These are phyloP conservation scores for Thera britannica DNA, from an alignment of 2,888 invertebrate genomes.

Conservation along the genomic window DNA sequence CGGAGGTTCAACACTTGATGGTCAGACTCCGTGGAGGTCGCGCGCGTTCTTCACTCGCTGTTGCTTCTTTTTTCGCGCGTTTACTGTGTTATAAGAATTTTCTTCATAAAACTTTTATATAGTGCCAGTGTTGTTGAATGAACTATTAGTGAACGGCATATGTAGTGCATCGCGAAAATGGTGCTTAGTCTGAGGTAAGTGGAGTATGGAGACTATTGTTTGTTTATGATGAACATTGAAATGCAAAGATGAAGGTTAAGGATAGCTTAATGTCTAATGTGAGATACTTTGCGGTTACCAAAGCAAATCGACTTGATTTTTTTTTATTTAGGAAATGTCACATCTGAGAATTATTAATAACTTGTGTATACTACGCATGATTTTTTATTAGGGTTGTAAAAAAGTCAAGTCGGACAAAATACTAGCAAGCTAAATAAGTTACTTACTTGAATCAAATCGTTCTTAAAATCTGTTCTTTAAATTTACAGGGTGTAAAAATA, in stretches of 20 bases:
- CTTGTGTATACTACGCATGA: too few relatives aligned
- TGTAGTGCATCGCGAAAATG: slow-evolving; percentile 64
- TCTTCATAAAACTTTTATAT: slow-evolving; percentile 13
- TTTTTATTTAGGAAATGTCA: too few relatives aligned
- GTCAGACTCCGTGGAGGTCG: slow-evolving; percentile 55
- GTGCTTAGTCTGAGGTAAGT: slow-evolving; percentile 75
- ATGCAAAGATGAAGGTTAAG: slow-evolving; percentile 24
- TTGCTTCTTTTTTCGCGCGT: slow-evolving; percentile 28
- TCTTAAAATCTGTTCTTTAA: background rate
- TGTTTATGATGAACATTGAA: slow-evolving; percentile 37
- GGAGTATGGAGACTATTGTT: slow-evolving; percentile 50
- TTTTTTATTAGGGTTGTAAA: too few relatives aligned
- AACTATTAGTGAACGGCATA: slow-evolving; percentile 48
- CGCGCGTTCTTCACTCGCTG: slow-evolving; percentile 37
- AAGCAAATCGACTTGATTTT: slow-evolving; percentile 11
- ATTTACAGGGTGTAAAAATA: background rate
- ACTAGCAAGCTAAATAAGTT: too few relatives aligned
- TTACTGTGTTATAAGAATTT: slow-evolving; percentile 28
- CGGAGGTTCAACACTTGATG: slow-evolving; percentile 69
- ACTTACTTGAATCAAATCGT: too few relatives aligned
- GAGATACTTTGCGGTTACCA: slow-evolving; percentile 8
- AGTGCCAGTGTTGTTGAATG: slow-evolving; percentile 49
- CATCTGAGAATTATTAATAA: too few relatives aligned
- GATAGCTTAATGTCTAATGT: background rate
- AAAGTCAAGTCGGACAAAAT: too few relatives aligned